phyloP scores from a whole-genome alignment of 2,888 invertebrate genomes.

The Spialia ferax region DNA sequence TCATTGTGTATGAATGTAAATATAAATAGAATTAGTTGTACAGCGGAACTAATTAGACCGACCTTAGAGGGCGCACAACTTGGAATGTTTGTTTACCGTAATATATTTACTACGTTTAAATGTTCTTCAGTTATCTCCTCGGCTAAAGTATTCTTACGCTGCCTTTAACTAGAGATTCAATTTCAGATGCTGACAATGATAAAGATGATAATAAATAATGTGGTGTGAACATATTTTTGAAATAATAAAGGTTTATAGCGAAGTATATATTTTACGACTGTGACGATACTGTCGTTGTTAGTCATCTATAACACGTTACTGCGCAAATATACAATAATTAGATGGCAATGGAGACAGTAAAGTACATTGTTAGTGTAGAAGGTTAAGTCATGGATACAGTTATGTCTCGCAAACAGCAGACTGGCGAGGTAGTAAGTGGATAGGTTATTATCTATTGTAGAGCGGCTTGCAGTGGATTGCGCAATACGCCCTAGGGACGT shows the following conservation, averaged over 20 bases:
- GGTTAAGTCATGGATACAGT: conserved; percentile 3
- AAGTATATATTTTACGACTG: neutral
- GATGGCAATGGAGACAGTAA: neutral
- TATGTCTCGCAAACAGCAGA: neutral
- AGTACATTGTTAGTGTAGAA: neutral
- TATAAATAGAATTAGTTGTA: conserved; percentile 38
- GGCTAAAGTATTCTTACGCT: neutral
- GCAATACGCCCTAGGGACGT: conserved; percentile 71
- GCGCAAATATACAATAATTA: neutral
- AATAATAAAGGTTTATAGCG: too few relatives aligned
- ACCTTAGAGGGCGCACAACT: conserved; percentile 38
- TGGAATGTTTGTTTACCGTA: conserved; percentile 11
- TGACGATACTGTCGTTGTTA: too few relatives aligned
- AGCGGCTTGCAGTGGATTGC: conserved; percentile 69
- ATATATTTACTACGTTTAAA: too few relatives aligned
- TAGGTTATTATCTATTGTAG: conserved; percentile 40
- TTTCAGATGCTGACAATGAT: neutral
- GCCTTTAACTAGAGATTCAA: neutral
- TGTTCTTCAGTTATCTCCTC: conserved; percentile 1
- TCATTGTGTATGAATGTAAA: conserved; percentile 39
- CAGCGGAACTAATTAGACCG: conserved; percentile 27
- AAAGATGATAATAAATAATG: neutral
- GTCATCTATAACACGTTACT: neutral
- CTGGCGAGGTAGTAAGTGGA: conserved; percentile 8
- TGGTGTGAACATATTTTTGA: neutral